Conservation (phyloP, 2,113 vertebrate genomes). For the Phrynosoma blainvillii region DNA sequence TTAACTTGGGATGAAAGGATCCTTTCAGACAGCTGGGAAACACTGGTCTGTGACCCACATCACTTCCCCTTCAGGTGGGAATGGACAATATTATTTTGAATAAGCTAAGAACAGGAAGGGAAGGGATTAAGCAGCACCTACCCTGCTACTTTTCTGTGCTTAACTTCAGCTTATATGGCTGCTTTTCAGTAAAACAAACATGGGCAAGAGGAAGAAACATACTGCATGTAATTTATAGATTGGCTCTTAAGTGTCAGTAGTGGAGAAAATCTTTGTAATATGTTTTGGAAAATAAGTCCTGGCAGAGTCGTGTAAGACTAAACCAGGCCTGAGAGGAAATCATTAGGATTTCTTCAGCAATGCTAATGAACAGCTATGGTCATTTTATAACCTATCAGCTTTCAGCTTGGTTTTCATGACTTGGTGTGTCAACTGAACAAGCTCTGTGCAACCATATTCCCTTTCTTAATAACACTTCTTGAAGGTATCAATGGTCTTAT, state of each 20-base stretch:
- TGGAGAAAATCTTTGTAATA: background rate
- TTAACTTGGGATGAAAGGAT: background rate
- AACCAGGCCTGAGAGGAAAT: background rate
- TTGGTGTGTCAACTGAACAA: conserved; percentile 38
- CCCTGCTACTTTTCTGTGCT: background rate
- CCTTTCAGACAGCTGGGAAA: background rate
- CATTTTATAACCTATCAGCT: background rate
- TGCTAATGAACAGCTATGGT: background rate
- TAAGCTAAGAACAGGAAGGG: background rate
- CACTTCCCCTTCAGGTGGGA: background rate
- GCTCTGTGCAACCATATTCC: conserved; percentile 46
- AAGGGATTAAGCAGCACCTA: background rate
- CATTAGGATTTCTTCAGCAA: background rate
- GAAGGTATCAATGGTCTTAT: conserved; percentile 33
- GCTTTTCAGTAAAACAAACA: background rate
- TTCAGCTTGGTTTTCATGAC: conserved; percentile 36
- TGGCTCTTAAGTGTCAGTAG: background rate
- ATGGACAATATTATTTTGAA: background rate
- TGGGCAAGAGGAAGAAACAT: background rate
- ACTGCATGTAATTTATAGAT: background rate
- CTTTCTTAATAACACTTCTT: conserved; percentile 61
- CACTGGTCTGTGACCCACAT: background rate
- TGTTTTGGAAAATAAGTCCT: background rate
- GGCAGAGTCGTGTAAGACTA: background rate
- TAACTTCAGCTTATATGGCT: background rate